Percentiles rank a stretch among this genome's conserved stretches.
Conservation (phyloP, 2,888 invertebrate species). For the Palloptera scutellata region DNA sequence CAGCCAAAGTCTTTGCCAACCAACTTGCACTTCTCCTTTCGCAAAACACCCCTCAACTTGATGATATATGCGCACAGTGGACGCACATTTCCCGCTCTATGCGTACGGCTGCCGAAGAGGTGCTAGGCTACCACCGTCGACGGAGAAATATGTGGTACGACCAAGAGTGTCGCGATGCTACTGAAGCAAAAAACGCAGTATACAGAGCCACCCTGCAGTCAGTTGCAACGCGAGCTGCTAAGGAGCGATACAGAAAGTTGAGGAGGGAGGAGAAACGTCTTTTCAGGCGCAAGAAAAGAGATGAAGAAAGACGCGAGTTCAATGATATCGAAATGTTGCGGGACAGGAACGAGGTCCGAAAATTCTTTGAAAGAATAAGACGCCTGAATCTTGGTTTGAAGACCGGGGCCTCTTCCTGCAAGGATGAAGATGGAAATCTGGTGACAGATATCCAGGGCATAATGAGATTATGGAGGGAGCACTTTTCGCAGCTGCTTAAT, state of each 20-base stretch:
- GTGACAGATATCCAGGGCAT: not conserved
- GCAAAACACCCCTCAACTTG: not conserved
- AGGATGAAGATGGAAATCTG: not conserved
- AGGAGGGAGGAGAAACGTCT: not conserved
- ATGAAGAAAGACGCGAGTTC: conserved; percentile 6
- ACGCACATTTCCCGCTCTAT: not conserved
- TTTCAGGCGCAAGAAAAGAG: not conserved
- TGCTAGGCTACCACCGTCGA: conserved; percentile 9
- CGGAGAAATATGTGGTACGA: conserved; percentile 11
- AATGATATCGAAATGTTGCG: not conserved
- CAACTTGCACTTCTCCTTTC: not conserved
- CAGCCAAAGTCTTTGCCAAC: not conserved
- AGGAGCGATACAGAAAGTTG: not conserved
- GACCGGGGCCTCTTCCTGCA: not conserved
- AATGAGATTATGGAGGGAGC: not conserved
- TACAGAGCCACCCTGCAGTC: not conserved
- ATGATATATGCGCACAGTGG: conserved; percentile 2
- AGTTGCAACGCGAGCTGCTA: not conserved
- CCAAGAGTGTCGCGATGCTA: conserved; percentile 8
- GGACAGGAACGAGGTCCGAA: not conserved
- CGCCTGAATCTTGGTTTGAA: not conserved
- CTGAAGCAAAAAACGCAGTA: not conserved
- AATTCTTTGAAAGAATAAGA: conserved; percentile 14
- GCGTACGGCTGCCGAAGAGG: conserved; percentile 10
- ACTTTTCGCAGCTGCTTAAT: conserved; percentile 10